These are phyloP conservation scores for Syngnathus acus DNA, from an alignment of 2,797 vertebrate species.

Conservation along the genomic window DNA sequence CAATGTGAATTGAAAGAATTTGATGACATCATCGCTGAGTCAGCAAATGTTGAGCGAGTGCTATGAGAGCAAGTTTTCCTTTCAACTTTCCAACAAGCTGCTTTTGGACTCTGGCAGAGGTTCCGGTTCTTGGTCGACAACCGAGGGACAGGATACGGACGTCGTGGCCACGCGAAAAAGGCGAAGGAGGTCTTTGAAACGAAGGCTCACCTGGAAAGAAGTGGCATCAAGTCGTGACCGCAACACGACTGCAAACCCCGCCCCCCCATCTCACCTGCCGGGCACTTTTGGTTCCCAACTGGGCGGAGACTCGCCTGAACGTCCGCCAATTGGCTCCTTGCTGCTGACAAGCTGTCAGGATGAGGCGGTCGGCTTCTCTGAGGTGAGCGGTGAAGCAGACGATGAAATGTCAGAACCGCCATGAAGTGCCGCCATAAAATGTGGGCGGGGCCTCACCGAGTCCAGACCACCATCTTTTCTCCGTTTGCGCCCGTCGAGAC, in stretches of 20 bases:
- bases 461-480: slow-evolving; percentile 86
- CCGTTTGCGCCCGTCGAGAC: neutral
- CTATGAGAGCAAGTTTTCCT: too few species aligned
- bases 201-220: slow-evolving; percentile 73
- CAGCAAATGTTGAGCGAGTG: too few species aligned
- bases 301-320: slow-evolving; percentile 74
- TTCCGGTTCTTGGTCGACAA: neutral
- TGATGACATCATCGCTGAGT: neutral
- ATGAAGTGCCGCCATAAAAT: neutral
- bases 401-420: neutral
- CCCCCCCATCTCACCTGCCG: slow-evolving; percentile 67
- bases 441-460: slow-evolving; percentile 66
- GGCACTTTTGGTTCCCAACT: slow-evolving; percentile 80
- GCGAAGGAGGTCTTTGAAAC: slow-evolving; percentile 80
- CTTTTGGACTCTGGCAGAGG: neutral
- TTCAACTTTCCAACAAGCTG: neutral
- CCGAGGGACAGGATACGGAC: slow-evolving; percentile 37
- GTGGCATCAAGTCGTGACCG: neutral
- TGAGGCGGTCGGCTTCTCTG: slow-evolving; percentile 86
- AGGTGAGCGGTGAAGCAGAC: slow-evolving; percentile 6
- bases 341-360: slow-evolving; percentile 86
- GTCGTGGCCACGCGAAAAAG: slow-evolving; percentile 78
- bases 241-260: neutral
- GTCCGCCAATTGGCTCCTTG: slow-evolving; percentile 80
- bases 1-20: neutral